Evolutionary conservation across 2,888 invertebrate genomes (phyloP), one percentile per base, ranked within the genome.

Genomic region (Seladonia tumulorum): DNA sequence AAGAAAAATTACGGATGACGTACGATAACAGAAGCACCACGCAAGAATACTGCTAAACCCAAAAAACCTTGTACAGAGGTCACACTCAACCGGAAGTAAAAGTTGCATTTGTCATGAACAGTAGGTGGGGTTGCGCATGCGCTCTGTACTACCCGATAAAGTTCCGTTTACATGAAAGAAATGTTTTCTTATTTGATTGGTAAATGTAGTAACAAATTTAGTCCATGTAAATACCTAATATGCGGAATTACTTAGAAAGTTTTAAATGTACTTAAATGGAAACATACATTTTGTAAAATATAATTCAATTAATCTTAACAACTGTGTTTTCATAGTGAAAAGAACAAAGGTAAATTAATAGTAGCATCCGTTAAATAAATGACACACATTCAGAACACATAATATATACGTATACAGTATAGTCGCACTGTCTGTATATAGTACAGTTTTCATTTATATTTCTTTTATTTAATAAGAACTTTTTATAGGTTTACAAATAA

Each of bases 61-160:
- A 92, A 93, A 93, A 94, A 93, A 93, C 92, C 89, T 92, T 93
- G 89, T 88, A 92, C 92, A 89, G 90, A 92, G 92, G 90, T 92
- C 92, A 92, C 93, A 93, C 93, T 93, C 91, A 93, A 92, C 93
- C 94, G 94, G 94, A 95, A 95, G 94, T 94, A 94, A 94, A 94
- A 95, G 94, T 95, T 95, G 94, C 94, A 94, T 94, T 94, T 94
- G 94, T 95, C 94, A 94, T 90, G 93, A 89, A 76, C 85, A 79
- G 90, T 92, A 92, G 92, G 93, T 94, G 93, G 91, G 90, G 92
- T 93, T 93, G 90, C 90, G 89, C 88, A 77, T 87, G 90, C 87
- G 91, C 79, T 1, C 18, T 63, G 29, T 53, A 14, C 8, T 5
- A 39, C 18, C 7, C 35, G 1, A 12, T 25, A 10, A 78, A 72